Base-by-base conservation (phyloP, 1,140 invertebrate genomes). In the Drosophila novamexicana region DNA sequence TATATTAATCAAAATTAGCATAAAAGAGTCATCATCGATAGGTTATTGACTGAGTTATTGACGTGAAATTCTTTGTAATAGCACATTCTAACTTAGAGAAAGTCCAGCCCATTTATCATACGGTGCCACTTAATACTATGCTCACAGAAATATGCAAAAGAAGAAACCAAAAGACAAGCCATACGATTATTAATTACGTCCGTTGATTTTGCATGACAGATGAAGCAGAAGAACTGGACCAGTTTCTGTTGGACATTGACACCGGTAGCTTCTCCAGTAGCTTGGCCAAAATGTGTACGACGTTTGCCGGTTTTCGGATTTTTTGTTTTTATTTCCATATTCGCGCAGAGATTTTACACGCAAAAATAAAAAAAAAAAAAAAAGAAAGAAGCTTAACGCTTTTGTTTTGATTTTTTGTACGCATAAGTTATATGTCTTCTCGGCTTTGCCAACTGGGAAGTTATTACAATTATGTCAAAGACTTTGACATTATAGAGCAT, bases 281-380 rank as follows among this genome's bases (percentile, higher is more conserved):
- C 64, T 56, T 56, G 22, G 47, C 7, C 22, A 32, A 9, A 44
- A 10, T 6, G 29, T 34, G 12, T 39, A 9, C 14, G 29, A 32
- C 52, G 32, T 12, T 66, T 57, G 67, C 67, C 76, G 66, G 61
- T 53, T 75, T 63, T 36, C 16, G 42, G 18, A n/a, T 49, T 63
- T 68, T 79, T 72, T 76, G 76, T 79, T 79, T 79, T 79, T 71
- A 72, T 71, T 79, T 67, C 22, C 37, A 76, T 58, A 66, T 76
- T 79, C 67, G 73, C 73, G 32, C 56, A 57, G 54, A 44, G 59
- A n/a, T 18, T 49, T 66, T 67, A 59, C 58, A 63, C 22, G 22
- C 22, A 29, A 29, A 29, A 4, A 5, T 29, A 5, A 5, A 29
- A 29, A 29, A 5, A 29, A 29, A 50, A 37, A 29, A 29, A 29